Evolutionary conservation across 2,888 invertebrate species (phyloP).

Genomic region (Timema podura): DNA sequence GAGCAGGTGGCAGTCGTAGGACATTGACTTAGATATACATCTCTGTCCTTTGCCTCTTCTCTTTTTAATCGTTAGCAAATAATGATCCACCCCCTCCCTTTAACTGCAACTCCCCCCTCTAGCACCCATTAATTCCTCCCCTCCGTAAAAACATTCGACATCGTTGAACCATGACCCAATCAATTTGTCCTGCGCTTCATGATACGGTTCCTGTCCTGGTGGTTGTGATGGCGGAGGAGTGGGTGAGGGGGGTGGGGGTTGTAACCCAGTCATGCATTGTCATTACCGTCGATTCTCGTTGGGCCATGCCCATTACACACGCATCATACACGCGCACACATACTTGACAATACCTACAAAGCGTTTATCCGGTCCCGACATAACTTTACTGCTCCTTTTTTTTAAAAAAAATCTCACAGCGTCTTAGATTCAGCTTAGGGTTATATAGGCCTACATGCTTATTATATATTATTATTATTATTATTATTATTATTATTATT

Average conservation of each 20-base stretch:
- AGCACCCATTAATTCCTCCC: neutral
- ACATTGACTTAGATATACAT: too few species aligned
- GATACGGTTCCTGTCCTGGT: neutral
- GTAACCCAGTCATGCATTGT: constrained; percentile 5
- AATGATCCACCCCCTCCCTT: constrained; percentile 4
- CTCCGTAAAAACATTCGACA: neutral
- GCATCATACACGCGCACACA: constrained; percentile 1
- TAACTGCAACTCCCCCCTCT: neutral
- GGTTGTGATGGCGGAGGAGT: too few species aligned
- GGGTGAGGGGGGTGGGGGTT: neutral
- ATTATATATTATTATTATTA: too few species aligned
- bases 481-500: too few species aligned
- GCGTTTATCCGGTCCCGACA: too few species aligned
- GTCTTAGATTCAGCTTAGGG: too few species aligned
- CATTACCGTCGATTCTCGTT: constrained; percentile 8
- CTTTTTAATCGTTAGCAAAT: constrained; percentile 14
- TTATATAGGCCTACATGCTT: too few species aligned
- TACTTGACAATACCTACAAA: too few species aligned
- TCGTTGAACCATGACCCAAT: neutral
- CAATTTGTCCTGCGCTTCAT: constrained; percentile 11
- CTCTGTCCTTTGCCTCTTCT: neutral
- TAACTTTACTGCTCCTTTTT: too few species aligned
- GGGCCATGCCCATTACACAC: constrained; percentile 14
- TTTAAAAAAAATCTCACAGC: too few species aligned
- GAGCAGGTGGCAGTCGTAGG: too few species aligned